A percentile compares a stretch with the other conserved stretches of the same genome.
These are phyloP conservation scores for Sebastes umbrosus DNA, from an alignment of 2,797 vertebrate genomes.

Conservation along the genomic window DNA sequence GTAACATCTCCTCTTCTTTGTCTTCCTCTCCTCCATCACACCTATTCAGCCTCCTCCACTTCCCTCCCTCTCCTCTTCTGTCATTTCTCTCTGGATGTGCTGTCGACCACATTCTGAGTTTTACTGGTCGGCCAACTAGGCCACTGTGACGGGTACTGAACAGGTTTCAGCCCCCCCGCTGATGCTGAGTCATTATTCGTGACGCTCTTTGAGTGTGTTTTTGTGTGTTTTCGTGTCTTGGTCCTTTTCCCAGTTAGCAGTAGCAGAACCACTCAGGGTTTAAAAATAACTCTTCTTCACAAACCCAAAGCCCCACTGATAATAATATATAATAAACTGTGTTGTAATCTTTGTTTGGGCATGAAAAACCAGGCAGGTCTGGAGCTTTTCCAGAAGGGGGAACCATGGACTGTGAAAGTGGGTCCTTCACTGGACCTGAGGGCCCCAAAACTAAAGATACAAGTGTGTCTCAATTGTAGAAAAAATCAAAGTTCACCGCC, in stretches of 20 bases:
- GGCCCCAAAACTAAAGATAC: background rate
- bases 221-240: slow-evolving; percentile 2
- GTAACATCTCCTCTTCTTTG: background rate
- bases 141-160: background rate
- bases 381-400: background rate
- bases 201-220: background rate
- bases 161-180: background rate
- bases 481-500: background rate
- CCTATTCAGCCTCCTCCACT: background rate
- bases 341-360: background rate
- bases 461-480: background rate
- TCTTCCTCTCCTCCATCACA: background rate
- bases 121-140: slow-evolving; percentile 20
- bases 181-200: slow-evolving; percentile 23
- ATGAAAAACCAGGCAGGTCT: background rate
- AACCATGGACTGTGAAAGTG: background rate
- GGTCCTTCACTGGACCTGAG: background rate
- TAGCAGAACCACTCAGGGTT: background rate
- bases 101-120: background rate
- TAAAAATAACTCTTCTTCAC: background rate
- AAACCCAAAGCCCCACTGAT: background rate
- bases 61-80: background rate
- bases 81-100: background rate
- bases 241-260: background rate
- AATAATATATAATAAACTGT: no score